phyloP scores from a whole-genome alignment of 2,888 invertebrate genomes.

The Melinopterus prodromus region DNA sequence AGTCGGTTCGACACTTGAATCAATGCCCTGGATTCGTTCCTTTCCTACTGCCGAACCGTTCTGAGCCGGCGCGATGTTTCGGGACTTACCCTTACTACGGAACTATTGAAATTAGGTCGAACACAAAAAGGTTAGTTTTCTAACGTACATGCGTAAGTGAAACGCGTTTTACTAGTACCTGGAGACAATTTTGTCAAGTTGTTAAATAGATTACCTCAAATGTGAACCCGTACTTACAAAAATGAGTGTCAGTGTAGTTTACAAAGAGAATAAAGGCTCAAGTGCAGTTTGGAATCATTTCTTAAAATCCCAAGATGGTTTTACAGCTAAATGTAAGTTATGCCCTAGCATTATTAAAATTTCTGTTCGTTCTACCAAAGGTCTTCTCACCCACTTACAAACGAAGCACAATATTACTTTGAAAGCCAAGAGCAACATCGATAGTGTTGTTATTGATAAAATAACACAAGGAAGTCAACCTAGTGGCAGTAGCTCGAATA shows the following conservation, averaged over 20 bases:
- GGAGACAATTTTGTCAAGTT: no score
- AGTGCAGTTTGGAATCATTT: slow-evolving; percentile 19
- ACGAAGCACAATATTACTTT: slow-evolving; percentile 5
- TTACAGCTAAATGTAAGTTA: slow-evolving; percentile 18
- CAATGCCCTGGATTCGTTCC: no score
- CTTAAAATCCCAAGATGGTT: slow-evolving; percentile 11
- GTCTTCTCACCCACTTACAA: no score
- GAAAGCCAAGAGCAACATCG: no score
- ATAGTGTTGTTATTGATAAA: no score
- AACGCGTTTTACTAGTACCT: not conserved
- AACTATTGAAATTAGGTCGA: not conserved
- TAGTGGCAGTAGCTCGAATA: not conserved
- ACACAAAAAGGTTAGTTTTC: not conserved
- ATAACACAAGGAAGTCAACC: no score
- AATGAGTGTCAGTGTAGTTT: slow-evolving; percentile 6
- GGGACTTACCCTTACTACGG: not conserved
- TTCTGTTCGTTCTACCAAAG: slow-evolving; percentile 6
- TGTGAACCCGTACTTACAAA: not conserved
- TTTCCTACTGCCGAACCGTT: slow-evolving; percentile 4
- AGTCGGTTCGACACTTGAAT: no score
- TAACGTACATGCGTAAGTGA: not conserved
- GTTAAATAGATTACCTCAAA: no score
- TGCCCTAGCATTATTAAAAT: slow-evolving; percentile 15
- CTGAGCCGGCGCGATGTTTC: not conserved
- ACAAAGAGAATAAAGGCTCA: slow-evolving; percentile 24